phyloP scores from a whole-genome alignment of 2,797 vertebrate genomes.

The Xenopus petersii region DNA sequence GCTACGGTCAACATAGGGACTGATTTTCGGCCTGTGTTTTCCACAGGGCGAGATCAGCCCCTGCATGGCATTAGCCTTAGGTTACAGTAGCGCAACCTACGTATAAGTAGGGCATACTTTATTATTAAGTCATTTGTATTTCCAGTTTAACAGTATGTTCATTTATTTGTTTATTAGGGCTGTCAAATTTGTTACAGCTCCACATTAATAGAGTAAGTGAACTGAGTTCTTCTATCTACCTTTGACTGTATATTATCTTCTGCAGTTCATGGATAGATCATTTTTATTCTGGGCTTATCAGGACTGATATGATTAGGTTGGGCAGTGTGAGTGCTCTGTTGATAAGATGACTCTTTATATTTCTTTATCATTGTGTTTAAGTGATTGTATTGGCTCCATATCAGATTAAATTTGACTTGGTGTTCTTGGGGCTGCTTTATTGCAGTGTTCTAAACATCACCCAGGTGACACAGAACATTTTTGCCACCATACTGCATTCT shows the following conservation, averaged over 20 bases:
- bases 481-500: background rate
- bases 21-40: no score
- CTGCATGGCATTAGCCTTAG: no score
- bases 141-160: no score
- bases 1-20: no score
- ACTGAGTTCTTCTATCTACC: background rate
- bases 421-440: background rate
- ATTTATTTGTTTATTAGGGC: no score
- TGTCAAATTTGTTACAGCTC: no score
- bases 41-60: no score
- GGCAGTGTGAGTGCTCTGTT: background rate
- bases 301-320: background rate
- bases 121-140: no score
- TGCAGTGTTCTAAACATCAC: background rate
- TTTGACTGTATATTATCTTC: slow-evolving; percentile 2
- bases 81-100: no score
- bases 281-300: background rate
- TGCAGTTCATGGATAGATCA: background rate
- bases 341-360: background rate
- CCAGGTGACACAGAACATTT: background rate
- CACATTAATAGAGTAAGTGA: no score
- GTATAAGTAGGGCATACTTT: no score
- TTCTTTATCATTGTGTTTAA: background rate
- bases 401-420: background rate
- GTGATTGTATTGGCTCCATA: background rate